Evolutionary conservation across 2,888 invertebrate species (phyloP).

Genomic region (Dexiosoma caninum): DNA sequence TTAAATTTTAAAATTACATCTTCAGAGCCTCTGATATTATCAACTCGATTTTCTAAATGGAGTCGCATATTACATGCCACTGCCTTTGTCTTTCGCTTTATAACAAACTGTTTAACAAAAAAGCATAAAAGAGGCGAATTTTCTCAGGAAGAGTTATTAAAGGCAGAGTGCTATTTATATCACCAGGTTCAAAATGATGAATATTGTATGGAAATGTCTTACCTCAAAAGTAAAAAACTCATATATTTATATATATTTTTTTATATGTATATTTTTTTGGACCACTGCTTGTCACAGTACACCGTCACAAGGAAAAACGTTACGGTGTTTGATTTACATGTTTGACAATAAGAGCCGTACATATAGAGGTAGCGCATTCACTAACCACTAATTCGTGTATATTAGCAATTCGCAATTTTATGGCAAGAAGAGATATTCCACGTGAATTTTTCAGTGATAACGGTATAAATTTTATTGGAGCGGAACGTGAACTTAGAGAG

Average conservation of each 20-base stretch:
- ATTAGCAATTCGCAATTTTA: slow-evolving; percentile 23
- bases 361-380: neutral
- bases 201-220: slow-evolving; percentile 35
- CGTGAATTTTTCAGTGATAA: neutral
- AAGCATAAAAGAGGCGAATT: slow-evolving; percentile 3
- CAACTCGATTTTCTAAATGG: slow-evolving; percentile 47
- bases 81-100: slow-evolving; percentile 47
- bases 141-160: slow-evolving; percentile 31
- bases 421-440: slow-evolving; percentile 23
- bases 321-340: slow-evolving; percentile 59
- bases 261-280: slow-evolving; percentile 45
- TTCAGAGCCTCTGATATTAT: neutral
- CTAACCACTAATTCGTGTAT: slow-evolving; percentile 12
- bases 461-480: neutral
- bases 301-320: slow-evolving; percentile 21
- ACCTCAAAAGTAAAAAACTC: neutral
- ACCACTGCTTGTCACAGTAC: slow-evolving; percentile 14
- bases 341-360: neutral
- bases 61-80: neutral
- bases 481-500: neutral
- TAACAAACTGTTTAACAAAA: slow-evolving; percentile 10
- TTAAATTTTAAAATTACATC: neutral
- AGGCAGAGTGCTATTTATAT: slow-evolving; percentile 37
- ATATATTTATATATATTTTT: no score
- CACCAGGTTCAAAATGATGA: slow-evolving; percentile 39